Evolutionary conservation across 1,140 invertebrate genomes (phyloP), one percentile per base, ranked within the genome.

Genomic region (Kradibia gibbosae): DNA sequence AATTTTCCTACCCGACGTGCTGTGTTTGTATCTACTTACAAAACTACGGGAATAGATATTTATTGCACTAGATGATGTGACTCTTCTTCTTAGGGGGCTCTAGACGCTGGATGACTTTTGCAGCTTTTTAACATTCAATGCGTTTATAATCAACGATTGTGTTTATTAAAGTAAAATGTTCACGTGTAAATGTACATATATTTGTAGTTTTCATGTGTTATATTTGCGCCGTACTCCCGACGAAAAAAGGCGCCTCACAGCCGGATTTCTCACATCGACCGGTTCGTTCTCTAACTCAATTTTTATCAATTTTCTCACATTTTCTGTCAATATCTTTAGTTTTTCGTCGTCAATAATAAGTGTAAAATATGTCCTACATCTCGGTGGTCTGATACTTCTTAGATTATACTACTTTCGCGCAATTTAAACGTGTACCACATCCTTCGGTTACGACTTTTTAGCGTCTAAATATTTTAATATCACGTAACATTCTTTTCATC

Each of bases 51-150:
- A 82, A 78, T 78, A 82, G 65, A 73, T 73, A 57, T 78, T 82
- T 82, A 82, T 82, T 82, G 80, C 80, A 82, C 80, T 82, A 82
- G 75, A 78, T 78, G 80, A 82, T 78, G 80, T 78, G 80, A 82
- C 80, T 82, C 80, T 78, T 60, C 50, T 36, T 48, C 60, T 53
- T 13, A 3, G 55, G 62, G 78, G 36, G 42, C 31, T 81, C 62
- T 31, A 74, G 65, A 72, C 31, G 39, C 72, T 60, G 17, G 75
- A 77, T 82, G 74, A 82, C 67, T 82, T 84, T 25, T 62, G 13
- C 45, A 67, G 48, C 62, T 82, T 45, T 31, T 31, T 74, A 57
- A 57, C 25, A 3, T 28, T 55, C 34, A 53, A 73, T 53, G 25
- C 55, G n/a, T 53, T 2, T 55, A 42, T 78, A 31, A 45, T 34